Base-by-base conservation (phyloP, 30 jellyfish, hydroid and myxozoan genomes). In the Pelagia noctiluca region DNA sequence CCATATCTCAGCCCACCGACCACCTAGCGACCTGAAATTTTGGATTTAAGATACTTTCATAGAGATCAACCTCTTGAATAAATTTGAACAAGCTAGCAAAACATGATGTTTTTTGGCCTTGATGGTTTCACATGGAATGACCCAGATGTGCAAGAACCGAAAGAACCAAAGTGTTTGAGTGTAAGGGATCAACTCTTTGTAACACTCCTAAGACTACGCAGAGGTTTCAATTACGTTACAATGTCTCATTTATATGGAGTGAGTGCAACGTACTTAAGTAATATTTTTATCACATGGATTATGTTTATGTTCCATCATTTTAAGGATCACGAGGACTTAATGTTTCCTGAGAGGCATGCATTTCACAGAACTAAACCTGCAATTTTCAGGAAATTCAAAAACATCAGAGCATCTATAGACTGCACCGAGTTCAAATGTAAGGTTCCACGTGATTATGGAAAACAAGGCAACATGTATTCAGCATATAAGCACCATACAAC, bases 401-500 rank as follows among this genome's bases (percentile, higher is more conserved):
- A n/a, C n/a, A n/a, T n/a, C n/a, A n/a, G n/a, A n/a, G n/a, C 35
- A 38, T 26, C 50, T 5, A 84, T 28, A 30, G 91, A 82, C 46
- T 90, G 90, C 21, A 82, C 12, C 57, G 16, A 42, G 8, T 5
- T 8, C 57, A 42, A 42, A 8, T 42, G 12, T 16, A 8, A 8
- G 8, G 72, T 33, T 5, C 86, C 92, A 7, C 0, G 69, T 11
- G 52, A 83, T 42, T 83, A 37, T 47, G 34, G 62, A 4, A 84
- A 30, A 32, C 94, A 71, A 49, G 92, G 85, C 13, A 83, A 83
- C 72, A 24, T 73, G 82, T 83, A 83, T 67, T 83, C 87, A 18
- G 28, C 72, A 30, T 83, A 83, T 47, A 83, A 83, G 47, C 32
- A 36, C 77, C 87, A 83, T 50, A n/a, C 50, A 13, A 83, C 94